Conservation (phyloP, 2,113 vertebrate genomes). For the Myotis davidii region DNA sequence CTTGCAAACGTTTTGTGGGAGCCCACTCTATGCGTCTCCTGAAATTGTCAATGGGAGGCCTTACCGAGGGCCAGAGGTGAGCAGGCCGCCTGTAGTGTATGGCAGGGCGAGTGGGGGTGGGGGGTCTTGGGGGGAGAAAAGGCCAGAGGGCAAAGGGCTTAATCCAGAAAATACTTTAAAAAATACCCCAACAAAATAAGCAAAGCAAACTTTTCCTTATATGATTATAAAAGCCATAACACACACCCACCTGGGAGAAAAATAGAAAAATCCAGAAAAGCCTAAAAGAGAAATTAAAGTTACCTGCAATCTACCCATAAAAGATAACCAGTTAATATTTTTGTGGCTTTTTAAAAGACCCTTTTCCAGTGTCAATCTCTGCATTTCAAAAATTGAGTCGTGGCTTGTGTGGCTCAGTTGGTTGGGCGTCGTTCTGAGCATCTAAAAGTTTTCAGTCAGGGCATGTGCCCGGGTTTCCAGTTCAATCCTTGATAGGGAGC, state of each 20-base stretch:
- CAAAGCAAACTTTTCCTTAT: not conserved
- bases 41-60: conserved; percentile 99
- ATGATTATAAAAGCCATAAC: not conserved
- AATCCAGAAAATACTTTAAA: not conserved
- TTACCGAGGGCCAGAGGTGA: conserved; percentile 97
- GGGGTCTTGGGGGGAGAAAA: fast-evolving
- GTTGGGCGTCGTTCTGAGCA: not conserved
- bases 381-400: not conserved
- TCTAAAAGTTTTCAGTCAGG: not conserved
- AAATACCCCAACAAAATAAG: not conserved
- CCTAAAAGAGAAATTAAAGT: conserved; percentile 13
- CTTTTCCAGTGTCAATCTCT: not conserved
- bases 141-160: not conserved
- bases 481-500: not conserved
- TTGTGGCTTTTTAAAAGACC: not conserved
- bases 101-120: fast-evolving
- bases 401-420: not conserved
- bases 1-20: conserved; percentile 97
- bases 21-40: conserved; percentile 97
- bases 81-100: not conserved
- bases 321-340: not conserved
- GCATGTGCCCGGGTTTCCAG: not conserved
- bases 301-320: fast-evolving
- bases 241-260: not conserved
- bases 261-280: not conserved